Base-by-base conservation (phyloP, 2,797 vertebrate species). In the Tenualosa thibaudeaui region DNA sequence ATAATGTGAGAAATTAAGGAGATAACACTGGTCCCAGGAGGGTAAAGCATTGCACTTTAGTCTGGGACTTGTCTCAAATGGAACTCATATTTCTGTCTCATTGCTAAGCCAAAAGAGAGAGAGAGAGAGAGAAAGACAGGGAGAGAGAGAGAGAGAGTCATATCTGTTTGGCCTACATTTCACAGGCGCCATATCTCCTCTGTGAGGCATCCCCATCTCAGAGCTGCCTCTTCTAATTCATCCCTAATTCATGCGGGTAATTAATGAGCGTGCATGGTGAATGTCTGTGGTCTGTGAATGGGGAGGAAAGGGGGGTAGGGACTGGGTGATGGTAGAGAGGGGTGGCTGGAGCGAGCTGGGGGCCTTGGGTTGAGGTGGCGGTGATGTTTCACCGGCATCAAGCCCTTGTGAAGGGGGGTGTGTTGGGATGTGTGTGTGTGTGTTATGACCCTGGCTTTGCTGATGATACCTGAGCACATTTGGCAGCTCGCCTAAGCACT, bases 391-490 rank as follows among this genome's bases (percentile, higher is more conserved):
- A 71, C 65, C 12, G 26, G 65, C 26, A 31, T 37, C 65, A 71
- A 37, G 26, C 26, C 17, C 65, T 71, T 3, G 12, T 37, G 65
- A 12, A 71, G 12, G 13, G 65, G 65, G 71, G 15, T 43, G 31
- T 7, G 9, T 15, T 5, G 65, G 60, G 9, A 65, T 26, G 24
- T 65, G n/a, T 12, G 26, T 71, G 31, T 75, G 31, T 75, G 37
- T 75, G 68, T 75, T 43, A 75, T 75, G 68, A 75, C 68, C 49
- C 53, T 31, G 31, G 82, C 83, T 54, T 83, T 86, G 31, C 68
- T 75, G 68, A 75, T 75, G 81, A 85, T 91, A 93, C 91, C 91
- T 92, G 92, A 90, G 84, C 82, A 82, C 85, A 82, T 86, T 56
- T 89, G 91, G 86, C 82, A 84, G 78, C 84, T 87, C 68, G 86